Base-by-base conservation (phyloP, 1,140 invertebrate genomes). In the Hydropsyche tenuis region DNA sequence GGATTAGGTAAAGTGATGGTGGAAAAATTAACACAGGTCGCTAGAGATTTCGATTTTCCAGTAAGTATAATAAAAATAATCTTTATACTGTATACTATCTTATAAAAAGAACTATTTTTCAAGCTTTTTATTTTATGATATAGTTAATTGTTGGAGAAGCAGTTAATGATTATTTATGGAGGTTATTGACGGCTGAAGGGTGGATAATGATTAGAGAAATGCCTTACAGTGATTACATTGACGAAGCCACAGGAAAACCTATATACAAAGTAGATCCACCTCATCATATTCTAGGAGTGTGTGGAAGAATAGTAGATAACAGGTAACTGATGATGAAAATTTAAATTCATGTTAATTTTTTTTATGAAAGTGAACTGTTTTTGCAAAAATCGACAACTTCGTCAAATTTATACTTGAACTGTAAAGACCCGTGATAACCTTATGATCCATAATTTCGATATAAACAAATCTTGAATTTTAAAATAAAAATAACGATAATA, bases 201-300 rank as follows among this genome's bases (percentile, higher is more conserved):
- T 77, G 76, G 76, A 70, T 75, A 25, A 77, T 77, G 76, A n/a
- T 77, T 14, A 73, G 70, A 70, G 73, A 74, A 60, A 73, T 77
- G 71, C 76, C 73, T 11, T 77, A 77, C 43, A 73, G 22, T 23
- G 76, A 77, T 20, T 77, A 77, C 56, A 77, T 75, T 23, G 71
- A 75, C 27, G 76, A 77, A 73, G 73, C 71, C 16, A 77, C 76
- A 12, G 71, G 66, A 25, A 73, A 77, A 56, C 46, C 73, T 1
- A 23, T 77, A 0, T 77, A 64, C 46, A 73, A 77, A 18, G 76
- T 77, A 3, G 68, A 75, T 6, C 76, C 76, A 25, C 76, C 76
- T 5, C 76, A 77, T 73, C 76, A 77, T 46, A 77, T 77, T n/a
- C 71, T 77, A 5, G 76, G 76, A 16, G 53, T 77, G 0, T 77